Conservation (phyloP, 2,113 vertebrate species). For the Heliornis fulica region DNA sequence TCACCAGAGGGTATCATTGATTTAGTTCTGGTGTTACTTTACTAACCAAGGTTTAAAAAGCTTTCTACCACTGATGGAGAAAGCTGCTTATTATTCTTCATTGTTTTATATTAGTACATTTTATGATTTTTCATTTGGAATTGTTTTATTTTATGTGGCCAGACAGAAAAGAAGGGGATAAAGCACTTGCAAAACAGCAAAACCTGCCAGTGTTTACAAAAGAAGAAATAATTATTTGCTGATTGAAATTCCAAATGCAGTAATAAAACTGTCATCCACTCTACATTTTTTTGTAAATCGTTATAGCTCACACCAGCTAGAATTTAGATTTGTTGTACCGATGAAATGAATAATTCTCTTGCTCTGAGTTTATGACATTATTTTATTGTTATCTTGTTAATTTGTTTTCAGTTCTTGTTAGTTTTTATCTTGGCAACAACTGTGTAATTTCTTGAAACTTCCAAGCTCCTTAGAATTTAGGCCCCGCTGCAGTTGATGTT, state of each 20-base stretch:
- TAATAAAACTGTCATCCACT: neutral
- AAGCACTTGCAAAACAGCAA: neutral
- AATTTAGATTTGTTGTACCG: neutral
- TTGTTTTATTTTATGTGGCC: neutral
- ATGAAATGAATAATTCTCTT: neutral
- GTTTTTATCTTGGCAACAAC: neutral
- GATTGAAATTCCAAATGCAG: neutral
- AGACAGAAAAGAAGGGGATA: neutral
- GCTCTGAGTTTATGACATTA: neutral
- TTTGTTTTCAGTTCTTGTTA: neutral
- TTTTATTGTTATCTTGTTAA: neutral
- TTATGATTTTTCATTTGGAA: neutral
- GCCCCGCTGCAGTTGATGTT: neutral
- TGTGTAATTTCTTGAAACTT: neutral
- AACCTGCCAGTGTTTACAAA: neutral
- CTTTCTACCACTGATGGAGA: neutral
- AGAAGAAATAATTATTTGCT: neutral
- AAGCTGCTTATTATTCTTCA: neutral
- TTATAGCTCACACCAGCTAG: neutral
- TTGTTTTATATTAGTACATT: neutral
- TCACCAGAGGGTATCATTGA: neutral
- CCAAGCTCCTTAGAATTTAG: neutral
- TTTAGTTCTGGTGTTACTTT: neutral
- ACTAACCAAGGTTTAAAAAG: neutral
- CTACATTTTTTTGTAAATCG: neutral